Conservation (phyloP, 2,113 vertebrate species). For the Sphaerodactylus townsendi region DNA sequence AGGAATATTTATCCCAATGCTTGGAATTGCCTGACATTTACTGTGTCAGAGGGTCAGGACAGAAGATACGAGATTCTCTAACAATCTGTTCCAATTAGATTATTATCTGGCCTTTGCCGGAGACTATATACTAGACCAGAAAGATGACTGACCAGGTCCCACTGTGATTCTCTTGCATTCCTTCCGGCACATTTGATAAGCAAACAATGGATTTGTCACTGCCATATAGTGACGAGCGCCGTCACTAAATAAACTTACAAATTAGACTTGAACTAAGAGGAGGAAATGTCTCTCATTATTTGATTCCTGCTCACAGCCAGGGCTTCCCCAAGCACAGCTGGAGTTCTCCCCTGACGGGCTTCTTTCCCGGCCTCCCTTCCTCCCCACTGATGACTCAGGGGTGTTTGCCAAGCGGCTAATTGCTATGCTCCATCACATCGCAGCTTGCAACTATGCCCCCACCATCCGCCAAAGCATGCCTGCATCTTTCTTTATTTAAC, state of each 20-base stretch:
- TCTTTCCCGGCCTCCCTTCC: background rate
- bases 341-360: conserved; percentile 8
- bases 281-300: conserved; percentile 13
- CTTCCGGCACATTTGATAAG: background rate
- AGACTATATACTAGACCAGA: background rate
- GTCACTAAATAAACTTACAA: conserved; percentile 32
- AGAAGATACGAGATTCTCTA: background rate
- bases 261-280: background rate
- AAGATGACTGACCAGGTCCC: background rate
- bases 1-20: background rate
- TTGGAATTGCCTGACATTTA: background rate
- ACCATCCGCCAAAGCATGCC: background rate
- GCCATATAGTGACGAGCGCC: conserved; percentile 49
- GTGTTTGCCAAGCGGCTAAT: conserved; percentile 18
- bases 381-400: background rate
- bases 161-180: background rate
- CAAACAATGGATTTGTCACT: conserved; percentile 16
- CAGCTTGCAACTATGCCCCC: background rate
- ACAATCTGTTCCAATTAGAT: background rate
- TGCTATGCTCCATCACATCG: background rate
- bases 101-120: background rate
- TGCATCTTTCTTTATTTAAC: conserved; percentile 27
- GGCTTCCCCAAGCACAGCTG: conserved; percentile 10
- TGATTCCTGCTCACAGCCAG: background rate
- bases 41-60: background rate